Conservation (phyloP, 2,888 invertebrate species). For the Poecilobothrus nobilitatus region DNA sequence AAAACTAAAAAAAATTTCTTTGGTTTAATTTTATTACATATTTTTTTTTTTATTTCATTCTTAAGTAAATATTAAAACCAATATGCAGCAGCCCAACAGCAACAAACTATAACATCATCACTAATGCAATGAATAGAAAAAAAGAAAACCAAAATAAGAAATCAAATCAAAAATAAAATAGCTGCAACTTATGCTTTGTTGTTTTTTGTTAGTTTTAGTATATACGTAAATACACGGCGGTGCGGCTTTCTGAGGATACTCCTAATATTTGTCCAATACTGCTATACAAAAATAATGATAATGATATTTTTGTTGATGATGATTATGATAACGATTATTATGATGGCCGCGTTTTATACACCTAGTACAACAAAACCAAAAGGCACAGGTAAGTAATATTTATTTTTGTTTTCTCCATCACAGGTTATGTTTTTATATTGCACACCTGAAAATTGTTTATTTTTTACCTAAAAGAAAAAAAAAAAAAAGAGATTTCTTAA, state of each 20-base stretch:
- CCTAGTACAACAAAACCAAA: not conserved
- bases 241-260: not conserved
- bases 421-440: not conserved
- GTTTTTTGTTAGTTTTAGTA: not conserved
- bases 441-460: constrained; percentile 1
- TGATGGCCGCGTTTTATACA: not conserved
- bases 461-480: not conserved
- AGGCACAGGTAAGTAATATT: constrained; percentile 3
- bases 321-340: no score
- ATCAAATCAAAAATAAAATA: no score
- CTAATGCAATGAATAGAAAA: no score
- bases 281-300: not conserved
- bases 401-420: not conserved
- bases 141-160: no score
- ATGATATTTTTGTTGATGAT: no score
- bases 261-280: not conserved
- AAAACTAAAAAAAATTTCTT: no score
- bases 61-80: no score
- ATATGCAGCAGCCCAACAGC: no score
- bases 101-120: no score
- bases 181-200: not conserved
- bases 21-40: no score
- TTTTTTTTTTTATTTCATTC: no score
- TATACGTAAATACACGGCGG: not conserved
- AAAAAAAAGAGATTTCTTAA: not conserved